Percentiles rank a stretch among this genome's conserved stretches.
Evolutionary conservation across 2,888 invertebrate genomes (phyloP).

Genomic region (Plagodis pulveraria): DNA sequence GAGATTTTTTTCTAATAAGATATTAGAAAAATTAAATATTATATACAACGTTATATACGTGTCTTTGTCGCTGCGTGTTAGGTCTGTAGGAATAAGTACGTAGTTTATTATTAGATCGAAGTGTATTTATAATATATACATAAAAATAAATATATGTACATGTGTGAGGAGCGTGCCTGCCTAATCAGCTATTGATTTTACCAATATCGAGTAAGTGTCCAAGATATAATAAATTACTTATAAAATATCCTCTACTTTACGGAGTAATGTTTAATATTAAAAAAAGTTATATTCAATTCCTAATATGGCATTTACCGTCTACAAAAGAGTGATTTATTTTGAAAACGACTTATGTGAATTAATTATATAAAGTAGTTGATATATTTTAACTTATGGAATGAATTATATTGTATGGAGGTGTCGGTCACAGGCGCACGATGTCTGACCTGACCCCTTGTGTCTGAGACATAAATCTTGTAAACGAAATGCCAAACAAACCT

Average conservation of each 20-base stretch:
- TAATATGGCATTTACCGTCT: conserved; percentile 84
- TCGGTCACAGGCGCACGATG: conserved; percentile 31
- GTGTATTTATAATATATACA: conserved; percentile 17
- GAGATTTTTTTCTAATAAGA: conserved; percentile 80
- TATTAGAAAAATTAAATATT: conserved; percentile 67
- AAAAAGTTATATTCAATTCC: conserved; percentile 74
- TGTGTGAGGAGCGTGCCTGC: conserved; percentile 58
- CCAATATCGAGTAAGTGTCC: conserved; percentile 61
- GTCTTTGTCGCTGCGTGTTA: conserved; percentile 75
- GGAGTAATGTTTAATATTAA: conserved; percentile 51
- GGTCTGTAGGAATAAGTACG: conserved; percentile 60
- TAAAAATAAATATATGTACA: conserved; percentile 33
- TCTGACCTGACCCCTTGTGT: conserved; percentile 14
- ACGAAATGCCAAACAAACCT: conserved; percentile 69
- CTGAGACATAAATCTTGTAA: conserved; percentile 31
- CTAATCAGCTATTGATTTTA: conserved; percentile 63
- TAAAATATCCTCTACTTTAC: conserved; percentile 57
- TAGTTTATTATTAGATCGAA: conserved; percentile 54
- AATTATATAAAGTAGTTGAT: conserved; percentile 65
- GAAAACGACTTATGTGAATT: conserved; percentile 70
- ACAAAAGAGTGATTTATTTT: conserved; percentile 75
- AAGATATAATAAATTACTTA: conserved; percentile 39
- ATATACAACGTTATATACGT: conserved; percentile 71
- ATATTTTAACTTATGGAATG: conserved; percentile 68
- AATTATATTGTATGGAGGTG: conserved; percentile 37